Evolutionary conservation across 92 coral and sea anemone species (phyloP), one percentile per base, ranked within the genome.

Genomic region (Epizoanthus scotinus): DNA sequence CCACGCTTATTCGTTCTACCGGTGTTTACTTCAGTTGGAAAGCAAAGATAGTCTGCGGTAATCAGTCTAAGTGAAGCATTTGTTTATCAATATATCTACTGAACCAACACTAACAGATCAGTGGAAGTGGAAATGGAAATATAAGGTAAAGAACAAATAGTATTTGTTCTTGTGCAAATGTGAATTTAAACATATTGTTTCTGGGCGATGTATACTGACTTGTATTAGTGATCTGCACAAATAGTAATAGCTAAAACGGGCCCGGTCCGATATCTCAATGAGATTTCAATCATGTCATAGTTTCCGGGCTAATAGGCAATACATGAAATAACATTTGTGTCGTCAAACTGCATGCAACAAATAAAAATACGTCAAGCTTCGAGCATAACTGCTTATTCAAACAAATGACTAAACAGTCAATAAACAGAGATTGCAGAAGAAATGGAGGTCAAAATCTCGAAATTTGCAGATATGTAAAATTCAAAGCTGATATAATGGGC

Each of bases 271-370:
- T 75, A 75, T 57, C 56, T 19, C 40, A 27, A 34, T 18, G 6
- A 59, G 66, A 75, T 75, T 58, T 66, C 68, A 22, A 75, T 75
- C 81, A 75, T 75, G 12, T 36, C 68, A 75, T 13, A 38, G 57
- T 27, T 75, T 75, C 81, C 81, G 67, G 67, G 52, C 52, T 47
- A 12, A 47, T 47, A 2, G 13, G 52, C 14, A 0, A 47, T 47
- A 47, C 52, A 47, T 47, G 68, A 10, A 27, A 4, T 64, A 38
- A 20, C 8, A 59, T 0, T 28, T 6, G 4, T 74, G 22, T 38
- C 26, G 55, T 63, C 67, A 40, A 54, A 75, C 36, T 34, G 63
- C 81, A 60, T 56, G 56, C 25, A 75, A 58, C 17, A 59, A 22
- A 58, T 13, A 38, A n/a, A 34, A 12, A 1, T 6, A 38, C n/a